Base-by-base conservation (phyloP, 2,888 invertebrate genomes). In the Drosophila robusta region DNA sequence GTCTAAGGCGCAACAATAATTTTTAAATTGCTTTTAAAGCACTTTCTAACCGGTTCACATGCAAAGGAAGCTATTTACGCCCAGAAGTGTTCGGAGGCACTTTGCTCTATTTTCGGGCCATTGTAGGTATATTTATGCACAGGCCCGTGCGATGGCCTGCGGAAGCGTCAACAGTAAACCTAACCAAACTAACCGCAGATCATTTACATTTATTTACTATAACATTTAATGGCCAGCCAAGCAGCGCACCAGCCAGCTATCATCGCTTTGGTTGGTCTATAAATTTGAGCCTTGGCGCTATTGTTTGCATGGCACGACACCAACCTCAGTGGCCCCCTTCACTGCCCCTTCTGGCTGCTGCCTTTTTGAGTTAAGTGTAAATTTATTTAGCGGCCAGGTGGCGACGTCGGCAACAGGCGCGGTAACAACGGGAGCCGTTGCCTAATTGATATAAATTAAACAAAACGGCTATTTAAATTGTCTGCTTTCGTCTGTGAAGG, bases 381-480 rank as follows among this genome's bases (percentile, higher is more conserved):
- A 68, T 81, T 60, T 42, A 72, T 71, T 69, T 78, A 74, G 71
- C 42, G 50, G 60, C 52, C 73, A 69, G 67, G 60, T 62, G 72
- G 38, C 44, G 38, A 39, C 7, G 9, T 14, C 9, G 11, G 9
- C 29, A 49, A 11, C 26, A 29, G 7, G 16, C 36, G 29, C 14
- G 39, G 41, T 36, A 42, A 24, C 39, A 36, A 39, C 12, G 36
- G 14, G 7, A 16, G 39, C 32, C 22, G 24, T 39, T 49, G 32
- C 32, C 58, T 68, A 82, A 81, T 78, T 78, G 69, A 72, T 72
- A 72, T 62, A 63, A 70, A 73, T 75, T 61, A 61, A 69, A 39
- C 47, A 46, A 65, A 57, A 52, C 51, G 56, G 55, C 18, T 50
- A 67, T 58, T 72, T 54, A 61, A 67, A 72, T 52, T 56, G 26